Evolutionary conservation across 1,140 invertebrate species (phyloP), one percentile per base, ranked within the genome.

Genomic region (Batillaria attramentaria): DNA sequence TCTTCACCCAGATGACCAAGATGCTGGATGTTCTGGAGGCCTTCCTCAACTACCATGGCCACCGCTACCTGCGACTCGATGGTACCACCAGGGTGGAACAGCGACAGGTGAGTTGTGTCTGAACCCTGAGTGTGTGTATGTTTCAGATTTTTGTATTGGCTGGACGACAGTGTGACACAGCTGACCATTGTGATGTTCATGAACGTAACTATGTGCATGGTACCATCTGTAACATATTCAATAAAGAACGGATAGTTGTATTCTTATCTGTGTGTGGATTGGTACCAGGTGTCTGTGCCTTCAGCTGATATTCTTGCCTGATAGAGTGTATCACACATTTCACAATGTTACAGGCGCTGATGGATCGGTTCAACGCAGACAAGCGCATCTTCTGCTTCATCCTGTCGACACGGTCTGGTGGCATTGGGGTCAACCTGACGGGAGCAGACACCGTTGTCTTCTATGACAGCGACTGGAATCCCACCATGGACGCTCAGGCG

Each of bases 381-480:
- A 94, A 94, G 82, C 92, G 97, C 83, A 97, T 99, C 82, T 99
- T 99, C 91, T 97, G 95, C 84, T 99, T 99, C 89, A 99, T 99
- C 84, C 90, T 99, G 42, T 99, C 98, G 0, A 99, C 99, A 33
- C 94, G 99, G 72, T 98, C 97, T 65, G 99, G 98, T 87, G 99
- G 99, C 84, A 95, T 99, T 69, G 99, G 99, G 78, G 96, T 99
- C 24, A 99, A 99, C 93, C 92, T 99, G 74, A 99, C 98, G 16
- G 99, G 99, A 73, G 99, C 99, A 42, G 99, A 99, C 92, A 99
- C 98, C 84, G 99, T 99, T 62, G 96, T 99, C 89, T 99, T 99
- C 92, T 99, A 99, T 91, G 99, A 99, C 92, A 98, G 97, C 81
- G 99, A 99, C 92, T 99, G 98, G 99, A 99, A 99, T 94, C 98